Base-by-base conservation (phyloP, 2,113 vertebrate species). In the Pholis gunnellus region DNA sequence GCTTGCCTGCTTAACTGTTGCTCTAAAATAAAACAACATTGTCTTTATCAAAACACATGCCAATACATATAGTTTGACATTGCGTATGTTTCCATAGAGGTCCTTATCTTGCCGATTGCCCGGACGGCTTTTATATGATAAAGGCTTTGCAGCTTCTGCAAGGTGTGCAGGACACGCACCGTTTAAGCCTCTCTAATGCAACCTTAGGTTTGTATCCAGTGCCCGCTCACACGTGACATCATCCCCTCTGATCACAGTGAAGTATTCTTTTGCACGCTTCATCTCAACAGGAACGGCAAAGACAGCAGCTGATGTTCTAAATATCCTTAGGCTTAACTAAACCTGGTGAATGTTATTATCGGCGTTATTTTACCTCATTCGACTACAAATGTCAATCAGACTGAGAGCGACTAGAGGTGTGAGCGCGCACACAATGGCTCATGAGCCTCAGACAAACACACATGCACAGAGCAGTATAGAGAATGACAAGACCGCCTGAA, bases 121-220 rank as follows among this genome's bases (percentile, higher is more conserved):
- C 0, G 31, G 56, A 40, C 52, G 42, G 57, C 72, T 83, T 50
- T 57, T 34, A 76, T 14, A 71, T 70, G 56, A 73, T 48, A 52
- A 72, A 66, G 36, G 59, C 38, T 44, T 50, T 74, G 29, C 38
- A 65, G 20, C n/a, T 52, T 44, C 75, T 61, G 40, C 70, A 61
- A 56, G 67, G 54, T 78, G 64, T 68, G 71, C 27, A 44, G 42
- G 67, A 72, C 74, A 60, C 36, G 65, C 56, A 66, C 59, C 40
- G 8, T 64, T 64, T 68, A 61, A 63, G 64, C 54, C n/a, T 70
- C 68, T 64, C 57, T 84, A 81, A 89, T 76, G 83, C 79, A 84
- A 34, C 69, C 36, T 59, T 29, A 75, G 75, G 46, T 79, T 44
- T 38, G 72, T 20, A 57, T 82, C 68, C 60, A 69, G 31, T 36